These are phyloP conservation scores for Hiodon alosoides DNA, from an alignment of 2,113 vertebrate genomes.

Conservation along the genomic window DNA sequence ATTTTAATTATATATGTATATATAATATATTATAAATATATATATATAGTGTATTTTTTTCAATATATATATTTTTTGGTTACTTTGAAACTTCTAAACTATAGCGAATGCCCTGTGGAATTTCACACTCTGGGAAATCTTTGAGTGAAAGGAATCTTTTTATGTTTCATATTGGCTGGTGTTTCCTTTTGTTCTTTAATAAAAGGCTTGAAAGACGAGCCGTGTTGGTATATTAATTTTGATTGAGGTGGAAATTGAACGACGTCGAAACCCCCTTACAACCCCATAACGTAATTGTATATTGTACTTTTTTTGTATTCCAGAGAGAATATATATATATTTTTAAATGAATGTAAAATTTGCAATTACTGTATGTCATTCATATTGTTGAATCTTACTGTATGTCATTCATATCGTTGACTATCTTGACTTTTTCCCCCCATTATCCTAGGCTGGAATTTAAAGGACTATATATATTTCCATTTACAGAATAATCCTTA, in stretches of 20 bases:
- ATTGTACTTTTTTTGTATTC: not conserved
- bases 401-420: too few relatives aligned
- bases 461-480: too few relatives aligned
- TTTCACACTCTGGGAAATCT: conserved; percentile 48
- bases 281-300: not conserved
- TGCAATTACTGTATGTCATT: too few relatives aligned
- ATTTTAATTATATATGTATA: conserved; percentile 55
- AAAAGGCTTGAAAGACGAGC: conserved; percentile 51
- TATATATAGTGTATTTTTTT: too few relatives aligned
- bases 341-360: too few relatives aligned
- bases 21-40: too few relatives aligned
- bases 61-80: too few relatives aligned
- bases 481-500: too few relatives aligned
- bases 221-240: conserved; percentile 57
- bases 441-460: too few relatives aligned
- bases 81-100: not conserved
- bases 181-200: conserved; percentile 62
- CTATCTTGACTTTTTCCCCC: too few relatives aligned
- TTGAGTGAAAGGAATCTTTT: conserved; percentile 54
- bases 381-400: too few relatives aligned
- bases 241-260: conserved; percentile 14
- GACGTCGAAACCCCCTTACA: conserved; percentile 1
- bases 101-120: conserved; percentile 55
- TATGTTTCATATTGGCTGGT: conserved; percentile 59
- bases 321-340: not conserved